phyloP scores from a whole-genome alignment of 2,113 vertebrate species.

The Tauraco erythrolophus region DNA sequence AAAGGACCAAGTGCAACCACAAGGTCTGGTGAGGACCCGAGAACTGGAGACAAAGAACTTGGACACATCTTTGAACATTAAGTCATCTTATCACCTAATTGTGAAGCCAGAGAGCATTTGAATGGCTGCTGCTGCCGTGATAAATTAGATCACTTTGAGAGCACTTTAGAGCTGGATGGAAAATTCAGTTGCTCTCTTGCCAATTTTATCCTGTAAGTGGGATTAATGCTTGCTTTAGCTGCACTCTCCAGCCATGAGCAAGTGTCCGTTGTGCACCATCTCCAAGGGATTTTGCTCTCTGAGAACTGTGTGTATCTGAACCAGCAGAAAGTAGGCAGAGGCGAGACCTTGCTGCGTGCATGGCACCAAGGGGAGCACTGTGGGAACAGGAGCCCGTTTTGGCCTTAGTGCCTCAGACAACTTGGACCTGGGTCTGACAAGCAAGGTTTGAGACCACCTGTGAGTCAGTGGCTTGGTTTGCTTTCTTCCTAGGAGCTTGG shows the following conservation, averaged over 20 bases:
- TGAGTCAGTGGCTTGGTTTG: neutral
- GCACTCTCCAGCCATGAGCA: neutral
- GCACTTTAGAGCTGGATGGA: conserved; percentile 47
- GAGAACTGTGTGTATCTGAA: neutral
- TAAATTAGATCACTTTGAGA: conserved; percentile 60
- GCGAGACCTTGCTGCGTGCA: neutral
- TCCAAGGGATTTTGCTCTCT: neutral
- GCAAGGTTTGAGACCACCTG: neutral
- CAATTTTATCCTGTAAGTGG: conserved; percentile 49
- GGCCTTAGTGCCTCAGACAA: neutral
- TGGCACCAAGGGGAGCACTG: neutral
- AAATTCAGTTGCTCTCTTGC: conserved; percentile 35
- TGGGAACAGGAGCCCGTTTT: neutral
- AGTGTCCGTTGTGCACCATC: accelerated
- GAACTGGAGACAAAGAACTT: neutral
- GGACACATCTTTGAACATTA: neutral
- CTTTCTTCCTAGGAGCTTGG: neutral
- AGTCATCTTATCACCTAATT: conserved; percentile 17
- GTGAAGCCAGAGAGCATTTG: neutral
- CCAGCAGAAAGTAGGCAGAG: neutral
- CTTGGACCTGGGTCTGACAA: neutral
- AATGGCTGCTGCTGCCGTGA: conserved; percentile 53
- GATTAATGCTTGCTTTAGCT: neutral
- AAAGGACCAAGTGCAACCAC: neutral
- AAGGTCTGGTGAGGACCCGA: neutral